phyloP scores from a whole-genome alignment of 64 coral and sea anemone species.

The Dendrophyllia cribrosa region DNA sequence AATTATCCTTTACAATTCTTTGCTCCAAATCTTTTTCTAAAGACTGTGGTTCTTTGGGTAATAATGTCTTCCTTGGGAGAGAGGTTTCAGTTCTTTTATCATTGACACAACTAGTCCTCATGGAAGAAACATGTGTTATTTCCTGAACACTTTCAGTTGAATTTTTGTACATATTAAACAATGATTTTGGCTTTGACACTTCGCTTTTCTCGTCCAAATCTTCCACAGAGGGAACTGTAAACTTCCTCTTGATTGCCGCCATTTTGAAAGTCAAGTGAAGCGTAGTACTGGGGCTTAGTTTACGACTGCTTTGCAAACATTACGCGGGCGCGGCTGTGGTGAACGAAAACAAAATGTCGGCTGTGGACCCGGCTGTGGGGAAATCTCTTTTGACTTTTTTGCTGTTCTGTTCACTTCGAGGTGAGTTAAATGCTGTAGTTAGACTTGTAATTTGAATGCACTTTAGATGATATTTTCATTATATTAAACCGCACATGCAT shows the following conservation, averaged over 20 bases:
- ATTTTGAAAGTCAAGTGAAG: slow-evolving; percentile 45
- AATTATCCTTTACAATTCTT: not conserved
- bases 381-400: not conserved
- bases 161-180: slow-evolving; percentile 34
- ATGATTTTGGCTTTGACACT: slow-evolving; percentile 23
- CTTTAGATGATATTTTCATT: too few relatives aligned
- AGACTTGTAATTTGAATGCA: not conserved
- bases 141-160: slow-evolving; percentile 14
- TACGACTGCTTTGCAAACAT: not conserved
- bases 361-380: not conserved
- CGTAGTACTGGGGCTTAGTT: slow-evolving; percentile 20
- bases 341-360: slow-evolving; percentile 1
- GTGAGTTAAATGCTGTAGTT: slow-evolving; percentile 16
- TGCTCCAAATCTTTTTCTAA: not conserved
- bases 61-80: not conserved
- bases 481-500: too few relatives aligned
- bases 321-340: not conserved
- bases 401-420: slow-evolving; percentile 33
- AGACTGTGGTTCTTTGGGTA: not conserved
- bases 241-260: slow-evolving; percentile 57
- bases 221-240: slow-evolving; percentile 74
- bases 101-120: not conserved
- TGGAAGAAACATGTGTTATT: not conserved
- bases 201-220: slow-evolving; percentile 69
- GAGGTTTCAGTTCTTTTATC: not conserved